Percentiles rank a stretch among this genome's conserved stretches.
phyloP scores from a whole-genome alignment of 2,113 vertebrate species.

The Nannospalax galili region DNA sequence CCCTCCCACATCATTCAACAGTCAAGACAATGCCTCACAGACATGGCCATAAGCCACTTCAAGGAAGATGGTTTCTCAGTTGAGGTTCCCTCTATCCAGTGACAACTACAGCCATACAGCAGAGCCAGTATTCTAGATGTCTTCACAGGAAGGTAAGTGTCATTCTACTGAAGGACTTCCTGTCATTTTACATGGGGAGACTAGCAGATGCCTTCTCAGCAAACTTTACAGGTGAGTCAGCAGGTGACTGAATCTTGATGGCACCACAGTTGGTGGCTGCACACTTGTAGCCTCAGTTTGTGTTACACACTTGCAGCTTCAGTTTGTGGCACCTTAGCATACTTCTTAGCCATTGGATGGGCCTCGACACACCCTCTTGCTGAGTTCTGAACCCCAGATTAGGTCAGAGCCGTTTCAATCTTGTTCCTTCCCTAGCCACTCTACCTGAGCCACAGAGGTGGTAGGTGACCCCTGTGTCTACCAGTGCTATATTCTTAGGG shows the following conservation, averaged over 20 bases:
- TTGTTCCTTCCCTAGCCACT: neutral
- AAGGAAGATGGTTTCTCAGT: too few relatives aligned
- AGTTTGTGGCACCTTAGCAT: neutral
- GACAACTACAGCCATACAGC: too few relatives aligned
- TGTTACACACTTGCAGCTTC: too few relatives aligned
- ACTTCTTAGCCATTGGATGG: neutral
- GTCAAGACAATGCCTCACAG: too few relatives aligned
- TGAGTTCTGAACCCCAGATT: neutral
- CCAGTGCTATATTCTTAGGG: neutral
- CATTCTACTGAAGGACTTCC: neutral
- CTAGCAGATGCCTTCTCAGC: neutral
- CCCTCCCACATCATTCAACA: too few relatives aligned
- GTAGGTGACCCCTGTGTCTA: neutral
- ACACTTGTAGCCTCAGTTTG: neutral
- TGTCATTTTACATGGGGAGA: neutral
- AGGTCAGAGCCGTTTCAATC: neutral
- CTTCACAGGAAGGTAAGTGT: neutral
- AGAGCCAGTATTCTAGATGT: too few relatives aligned
- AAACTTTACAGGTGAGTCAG: neutral
- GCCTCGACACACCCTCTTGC: neutral
- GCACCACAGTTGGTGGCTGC: neutral
- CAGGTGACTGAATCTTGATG: neutral
- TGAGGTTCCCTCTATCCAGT: too few relatives aligned
- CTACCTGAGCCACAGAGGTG: neutral
- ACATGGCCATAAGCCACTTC: too few relatives aligned